Evolutionary conservation across 2,888 invertebrate genomes (phyloP).

Genomic region (Andrena hattorfiana): DNA sequence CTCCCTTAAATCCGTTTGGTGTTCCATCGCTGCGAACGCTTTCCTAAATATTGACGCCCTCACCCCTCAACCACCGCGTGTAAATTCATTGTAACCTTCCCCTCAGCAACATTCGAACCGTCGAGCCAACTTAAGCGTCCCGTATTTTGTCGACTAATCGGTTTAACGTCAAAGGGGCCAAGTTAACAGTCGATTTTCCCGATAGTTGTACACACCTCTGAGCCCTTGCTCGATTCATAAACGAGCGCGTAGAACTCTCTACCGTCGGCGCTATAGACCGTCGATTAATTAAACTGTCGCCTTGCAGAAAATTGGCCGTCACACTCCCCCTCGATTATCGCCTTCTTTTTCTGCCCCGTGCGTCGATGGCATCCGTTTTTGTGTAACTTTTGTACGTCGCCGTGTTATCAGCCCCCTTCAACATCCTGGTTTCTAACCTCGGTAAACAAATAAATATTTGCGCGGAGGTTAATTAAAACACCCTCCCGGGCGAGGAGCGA

Average conservation of each 20-base stretch:
- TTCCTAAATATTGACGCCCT: background rate
- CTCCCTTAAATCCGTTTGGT: background rate
- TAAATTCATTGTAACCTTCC: slow-evolving; percentile 32
- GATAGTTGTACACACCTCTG: slow-evolving; percentile 21
- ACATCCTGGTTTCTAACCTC: slow-evolving; percentile 41
- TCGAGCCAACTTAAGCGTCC: slow-evolving; percentile 45
- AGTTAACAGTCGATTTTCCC: slow-evolving; percentile 52
- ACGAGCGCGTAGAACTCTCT: slow-evolving; percentile 5
- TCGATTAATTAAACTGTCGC: slow-evolving; percentile 39
- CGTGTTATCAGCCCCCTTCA: slow-evolving; percentile 30
- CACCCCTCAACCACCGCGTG: slow-evolving; percentile 7
- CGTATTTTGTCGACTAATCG: slow-evolving; percentile 53
- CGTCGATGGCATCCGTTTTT: slow-evolving; percentile 11
- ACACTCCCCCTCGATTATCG: background rate
- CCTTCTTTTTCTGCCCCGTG: too few species aligned
- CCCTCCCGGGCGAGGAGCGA: slow-evolving; percentile 5
- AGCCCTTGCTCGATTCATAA: slow-evolving; percentile 33
- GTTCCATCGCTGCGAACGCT: background rate
- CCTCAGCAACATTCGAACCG: slow-evolving; percentile 22
- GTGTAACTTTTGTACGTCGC: slow-evolving; percentile 48
- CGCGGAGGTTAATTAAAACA: slow-evolving; percentile 64
- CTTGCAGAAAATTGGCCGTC: background rate
- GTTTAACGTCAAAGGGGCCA: slow-evolving; percentile 52
- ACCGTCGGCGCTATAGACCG: background rate
- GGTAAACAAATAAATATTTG: slow-evolving; percentile 68